Percentiles rank a stretch among this genome's conserved stretches.
These are phyloP conservation scores for Distichodus sexfasciatus DNA, from an alignment of 2,797 vertebrate species.

Conservation along the genomic window DNA sequence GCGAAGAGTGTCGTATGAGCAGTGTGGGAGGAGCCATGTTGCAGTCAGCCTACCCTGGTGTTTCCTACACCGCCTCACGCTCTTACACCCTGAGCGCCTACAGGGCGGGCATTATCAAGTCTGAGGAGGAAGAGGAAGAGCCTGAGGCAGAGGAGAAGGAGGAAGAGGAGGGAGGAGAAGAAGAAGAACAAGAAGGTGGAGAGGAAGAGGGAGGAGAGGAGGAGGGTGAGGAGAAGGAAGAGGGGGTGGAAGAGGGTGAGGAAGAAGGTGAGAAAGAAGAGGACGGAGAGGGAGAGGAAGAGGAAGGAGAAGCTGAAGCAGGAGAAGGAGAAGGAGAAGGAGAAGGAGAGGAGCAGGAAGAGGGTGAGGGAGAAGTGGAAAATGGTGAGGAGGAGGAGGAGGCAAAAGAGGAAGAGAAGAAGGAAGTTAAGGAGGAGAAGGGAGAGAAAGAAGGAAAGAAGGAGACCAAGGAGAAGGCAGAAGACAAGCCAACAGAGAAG, in stretches of 20 bases:
- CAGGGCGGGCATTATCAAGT: conserved; percentile 66
- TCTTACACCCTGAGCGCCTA: conserved; percentile 69
- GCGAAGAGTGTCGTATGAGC: conserved; percentile 81
- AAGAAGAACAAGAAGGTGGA: conserved; percentile 44
- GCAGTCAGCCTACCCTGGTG: conserved; percentile 70
- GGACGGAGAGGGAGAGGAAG: conserved; percentile 30
- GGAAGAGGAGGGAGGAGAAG: conserved; percentile 33
- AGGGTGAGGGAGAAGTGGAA: not conserved
- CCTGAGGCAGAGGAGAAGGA: conserved; percentile 53
- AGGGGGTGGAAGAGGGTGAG: conserved; percentile 37
- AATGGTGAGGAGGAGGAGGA: conserved; percentile 27
- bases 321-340: conserved; percentile 59
- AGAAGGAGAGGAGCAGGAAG: not conserved
- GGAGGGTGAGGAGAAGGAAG: conserved; percentile 43
- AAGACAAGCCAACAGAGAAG: conserved; percentile 42
- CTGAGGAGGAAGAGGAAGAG: conserved; percentile 60
- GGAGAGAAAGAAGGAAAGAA: conserved; percentile 33
- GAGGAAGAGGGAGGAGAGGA: conserved; percentile 50
- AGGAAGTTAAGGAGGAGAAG: conserved; percentile 41
- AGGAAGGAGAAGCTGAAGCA: conserved; percentile 27
- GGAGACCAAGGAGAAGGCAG: conserved; percentile 42
- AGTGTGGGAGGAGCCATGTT: conserved; percentile 67
- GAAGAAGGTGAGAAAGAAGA: conserved; percentile 47
- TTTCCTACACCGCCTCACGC: conserved; percentile 70
- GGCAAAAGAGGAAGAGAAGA: conserved; percentile 42